phyloP scores from a whole-genome alignment of 2,888 invertebrate species.

The Ptychoptera albimana region DNA sequence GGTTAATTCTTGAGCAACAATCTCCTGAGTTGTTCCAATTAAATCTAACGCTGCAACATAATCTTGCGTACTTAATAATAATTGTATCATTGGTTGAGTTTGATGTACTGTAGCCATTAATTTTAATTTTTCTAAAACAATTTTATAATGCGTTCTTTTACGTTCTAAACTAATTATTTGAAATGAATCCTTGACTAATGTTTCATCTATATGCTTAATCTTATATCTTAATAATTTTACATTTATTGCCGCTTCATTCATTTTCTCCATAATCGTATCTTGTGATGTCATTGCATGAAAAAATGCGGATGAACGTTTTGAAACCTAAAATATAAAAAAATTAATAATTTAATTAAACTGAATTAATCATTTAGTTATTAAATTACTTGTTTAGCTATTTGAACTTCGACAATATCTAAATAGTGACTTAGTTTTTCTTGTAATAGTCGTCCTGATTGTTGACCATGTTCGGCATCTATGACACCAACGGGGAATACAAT shows the following conservation, averaged over 20 bases:
- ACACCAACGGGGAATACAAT: conserved; percentile 59
- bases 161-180: conserved; percentile 56
- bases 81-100: conserved; percentile 93
- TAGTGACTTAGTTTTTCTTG: conserved; percentile 90
- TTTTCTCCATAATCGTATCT: conserved; percentile 90
- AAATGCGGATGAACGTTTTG: conserved; percentile 90
- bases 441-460: conserved; percentile 44
- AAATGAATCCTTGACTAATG: conserved; percentile 64
- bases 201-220: conserved; percentile 60
- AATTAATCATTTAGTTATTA: background rate
- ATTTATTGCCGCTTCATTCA: conserved; percentile 65
- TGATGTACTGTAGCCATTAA: conserved; percentile 92
- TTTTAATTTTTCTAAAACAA: conserved; percentile 60
- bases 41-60: conserved; percentile 95
- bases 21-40: conserved; percentile 91
- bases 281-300: conserved; percentile 98
- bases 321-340: conserved; percentile 32
- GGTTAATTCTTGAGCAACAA: conserved; percentile 73
- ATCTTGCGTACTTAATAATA: conserved; percentile 85
- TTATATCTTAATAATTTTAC: conserved; percentile 58
- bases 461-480: conserved; percentile 20
- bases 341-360: background rate
- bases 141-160: conserved; percentile 44
- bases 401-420: conserved; percentile 86
- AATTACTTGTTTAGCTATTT: conserved; percentile 67